These are phyloP conservation scores for Diglossa cyanea DNA, from an alignment of 2,797 vertebrate genomes.

Conservation along the genomic window DNA sequence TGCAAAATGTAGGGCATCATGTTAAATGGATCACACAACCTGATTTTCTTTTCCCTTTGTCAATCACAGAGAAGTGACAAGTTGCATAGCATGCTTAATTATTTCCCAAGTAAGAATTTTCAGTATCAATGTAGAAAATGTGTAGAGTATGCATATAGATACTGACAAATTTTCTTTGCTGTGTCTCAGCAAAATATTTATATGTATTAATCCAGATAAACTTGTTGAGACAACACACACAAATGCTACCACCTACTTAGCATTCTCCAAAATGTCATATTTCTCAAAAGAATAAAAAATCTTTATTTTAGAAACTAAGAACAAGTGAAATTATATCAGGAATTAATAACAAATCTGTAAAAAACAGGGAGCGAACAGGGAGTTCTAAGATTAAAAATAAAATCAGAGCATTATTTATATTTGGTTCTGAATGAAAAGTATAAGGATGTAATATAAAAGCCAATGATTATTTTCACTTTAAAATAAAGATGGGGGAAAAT, in stretches of 20 bases:
- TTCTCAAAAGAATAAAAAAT: background rate
- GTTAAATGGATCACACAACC: background rate
- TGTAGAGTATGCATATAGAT: background rate
- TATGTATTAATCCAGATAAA: background rate
- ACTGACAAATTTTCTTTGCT: background rate
- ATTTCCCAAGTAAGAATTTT: background rate
- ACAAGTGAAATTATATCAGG: background rate
- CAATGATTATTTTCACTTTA: background rate
- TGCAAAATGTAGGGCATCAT: background rate
- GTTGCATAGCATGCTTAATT: background rate
- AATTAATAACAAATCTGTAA: background rate
- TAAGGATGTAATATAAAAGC: background rate
- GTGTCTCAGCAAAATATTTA: background rate
- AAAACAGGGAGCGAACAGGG: background rate
- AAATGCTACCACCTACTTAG: background rate
- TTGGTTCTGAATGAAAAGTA: background rate
- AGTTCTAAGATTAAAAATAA: slow-evolving; percentile 7
- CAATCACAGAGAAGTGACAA: background rate
- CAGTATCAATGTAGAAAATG: background rate
- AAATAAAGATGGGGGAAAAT: background rate
- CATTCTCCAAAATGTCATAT: background rate
- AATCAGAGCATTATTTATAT: slow-evolving; percentile 31
- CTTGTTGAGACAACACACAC: background rate
- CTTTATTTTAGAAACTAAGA: background rate
- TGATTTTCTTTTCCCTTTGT: slow-evolving; percentile 13